Base-by-base conservation (phyloP, 1,140 invertebrate genomes). In the Littorina saxatilis region DNA sequence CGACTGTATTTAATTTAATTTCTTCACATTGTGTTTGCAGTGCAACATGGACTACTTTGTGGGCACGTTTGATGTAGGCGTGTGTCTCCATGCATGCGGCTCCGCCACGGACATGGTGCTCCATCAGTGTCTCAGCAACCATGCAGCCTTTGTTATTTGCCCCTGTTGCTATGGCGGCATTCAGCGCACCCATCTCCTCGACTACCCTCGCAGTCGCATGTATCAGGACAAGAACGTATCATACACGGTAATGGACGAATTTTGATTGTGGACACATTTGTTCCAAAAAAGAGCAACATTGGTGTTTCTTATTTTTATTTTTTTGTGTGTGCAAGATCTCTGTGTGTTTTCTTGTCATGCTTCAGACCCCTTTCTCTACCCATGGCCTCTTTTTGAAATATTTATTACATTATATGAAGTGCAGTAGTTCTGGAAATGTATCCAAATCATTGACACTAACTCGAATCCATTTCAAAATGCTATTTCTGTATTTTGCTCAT, bases 121-220 rank as follows among this genome's bases (percentile, higher is more conserved):
- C 70, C 94, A 97, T 82, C 96, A 96, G 85, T 99, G 97, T 90
- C 94, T 96, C 2, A 90, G 94, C 35, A 94, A 94, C 23, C 94
- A 94, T 73, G 97, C 97, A 0, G 94, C 95, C 80, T 98, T 99
- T 94, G 95, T 98, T 4, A 94, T 96, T 78, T 98, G 97, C 91
- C 98, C 98, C 1, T 99, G 98, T 91, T 99, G 98, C 91, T 99
- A 99, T 92, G 98, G 98, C 5, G 95, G 95, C 2, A 94, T 99
- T 58, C 95, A 96, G 86, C 94, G 92, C 76, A 94, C 97, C 92
- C 94, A 95, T 88, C 91, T 96, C 27, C 84, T 95, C 27, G 91
- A 93, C 0, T 98, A 98, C 93, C 94, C 94, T 37, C 88, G 93
- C 58, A 94, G 94, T 85, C 80, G 89, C 39, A 47, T 78, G 32